phyloP scores from a whole-genome alignment of 2,888 invertebrate genomes.

The Drosophila demipolita region DNA sequence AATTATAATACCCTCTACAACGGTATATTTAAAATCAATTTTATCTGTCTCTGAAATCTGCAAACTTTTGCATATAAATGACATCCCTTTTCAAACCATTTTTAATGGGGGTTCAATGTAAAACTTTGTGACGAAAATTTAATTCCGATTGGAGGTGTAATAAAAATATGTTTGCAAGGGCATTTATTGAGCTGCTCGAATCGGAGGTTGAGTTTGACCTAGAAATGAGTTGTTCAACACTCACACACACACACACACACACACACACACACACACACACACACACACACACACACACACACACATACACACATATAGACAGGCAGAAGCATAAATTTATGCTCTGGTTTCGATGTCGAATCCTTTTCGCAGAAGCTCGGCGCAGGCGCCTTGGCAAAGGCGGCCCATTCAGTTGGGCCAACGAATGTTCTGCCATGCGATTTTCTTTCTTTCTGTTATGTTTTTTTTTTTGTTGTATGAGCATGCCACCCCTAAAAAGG shows the following conservation, averaged over 20 bases:
- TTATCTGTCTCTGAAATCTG: neutral
- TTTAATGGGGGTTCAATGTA: neutral
- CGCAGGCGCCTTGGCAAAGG: conserved; percentile 60
- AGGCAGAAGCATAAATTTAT: conserved; percentile 39
- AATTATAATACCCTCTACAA: neutral
- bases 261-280: neutral
- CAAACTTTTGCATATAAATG: neutral
- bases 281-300: neutral
- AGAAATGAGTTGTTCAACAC: conserved; percentile 65
- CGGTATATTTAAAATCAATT: neutral
- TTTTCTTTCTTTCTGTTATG: conserved; percentile 1
- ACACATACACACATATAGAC: neutral
- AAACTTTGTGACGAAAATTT: conserved; percentile 5
- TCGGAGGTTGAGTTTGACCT: conserved; percentile 70
- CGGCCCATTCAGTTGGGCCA: conserved; percentile 49
- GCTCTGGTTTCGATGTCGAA: conserved; percentile 62
- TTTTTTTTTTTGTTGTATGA: conserved; percentile 58
- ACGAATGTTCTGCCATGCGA: conserved; percentile 25
- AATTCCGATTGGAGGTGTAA: conserved; percentile 26
- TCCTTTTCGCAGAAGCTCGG: conserved; percentile 43
- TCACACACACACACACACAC: neutral
- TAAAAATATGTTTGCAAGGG: conserved; percentile 41
- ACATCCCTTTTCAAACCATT: neutral
- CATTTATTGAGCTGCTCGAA: conserved; percentile 51
- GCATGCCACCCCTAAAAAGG: conserved; percentile 75